Evolutionary conservation across 2,113 vertebrate species (phyloP), one percentile per base, ranked within the genome.

Genomic region (Neopipo cinnamomea): DNA sequence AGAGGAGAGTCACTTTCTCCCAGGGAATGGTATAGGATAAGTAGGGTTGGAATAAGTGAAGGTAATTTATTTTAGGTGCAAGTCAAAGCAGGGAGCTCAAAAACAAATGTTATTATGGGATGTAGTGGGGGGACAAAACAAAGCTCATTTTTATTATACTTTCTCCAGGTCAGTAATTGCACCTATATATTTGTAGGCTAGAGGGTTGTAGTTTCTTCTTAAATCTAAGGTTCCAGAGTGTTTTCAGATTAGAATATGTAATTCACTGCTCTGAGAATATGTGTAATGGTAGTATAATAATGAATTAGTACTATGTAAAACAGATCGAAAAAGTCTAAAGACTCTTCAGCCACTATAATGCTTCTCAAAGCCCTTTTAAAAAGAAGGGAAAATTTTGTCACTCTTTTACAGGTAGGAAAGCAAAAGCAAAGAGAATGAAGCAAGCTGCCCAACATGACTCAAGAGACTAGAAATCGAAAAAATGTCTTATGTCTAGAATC

Each of bases 101-200:
- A 67, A 82, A 79, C 2, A 50, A 49, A 41, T 66, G 9, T 1
- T 71, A 27, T 20, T 41, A 55, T 18, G 22, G 12, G 6, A 2
- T 16, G 10, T 25, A 9, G 7, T 6, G 1, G 3, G 9, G 17
- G 4, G 3, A 18, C 4, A 65, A 77, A 72, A 53, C 2, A 72
- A 68, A 92, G 11, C 7, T 61, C 8, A 52, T 65, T 75, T 82
- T 33, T 52, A 61, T 77, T 27, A 44, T 35, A 41, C 5, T 37
- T 82, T 50, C 33, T 76, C 42, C 27, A 72, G 27, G 8, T 17
- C 39, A 12, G 27, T 72, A 30, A 79, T 33, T 35, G 8, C 59
- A 84, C 10, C 35, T 80, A n/a, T 6, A 44, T 27, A 52, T 33
- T 55, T 66, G 4, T 10, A 56, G 30, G 33, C 22, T 10, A 23